phyloP scores from a whole-genome alignment of 2,888 invertebrate genomes.

The Dastarcus helophoroides region DNA sequence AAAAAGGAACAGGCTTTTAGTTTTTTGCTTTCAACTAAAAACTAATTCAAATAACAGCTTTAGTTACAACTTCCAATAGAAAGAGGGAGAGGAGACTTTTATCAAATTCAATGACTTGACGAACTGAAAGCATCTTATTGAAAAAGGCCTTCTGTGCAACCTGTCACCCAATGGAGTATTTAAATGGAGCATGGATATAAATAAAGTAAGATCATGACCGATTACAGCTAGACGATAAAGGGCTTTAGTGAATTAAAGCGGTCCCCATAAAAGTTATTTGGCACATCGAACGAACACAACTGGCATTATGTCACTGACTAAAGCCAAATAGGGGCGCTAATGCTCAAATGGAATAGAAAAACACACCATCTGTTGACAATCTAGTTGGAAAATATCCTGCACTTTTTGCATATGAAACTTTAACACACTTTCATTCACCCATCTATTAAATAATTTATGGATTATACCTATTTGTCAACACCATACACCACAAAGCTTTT shows the following conservation, averaged over 20 bases:
- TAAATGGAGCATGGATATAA: constrained; percentile 22
- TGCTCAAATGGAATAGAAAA: constrained; percentile 41
- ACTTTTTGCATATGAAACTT: constrained; percentile 29
- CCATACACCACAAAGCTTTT: too few species aligned
- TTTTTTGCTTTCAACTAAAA: too few species aligned
- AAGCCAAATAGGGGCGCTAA: constrained; percentile 31
- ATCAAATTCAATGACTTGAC: too few species aligned
- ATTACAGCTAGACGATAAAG: constrained; percentile 29
- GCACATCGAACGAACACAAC: constrained; percentile 19
- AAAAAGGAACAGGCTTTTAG: too few species aligned
- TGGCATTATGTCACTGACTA: constrained; percentile 24
- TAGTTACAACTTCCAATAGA: too few species aligned
- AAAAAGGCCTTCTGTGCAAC: too few species aligned
- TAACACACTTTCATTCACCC: constrained; percentile 26
- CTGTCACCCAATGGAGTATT: constrained; percentile 9
- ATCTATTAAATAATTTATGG: constrained; percentile 9
- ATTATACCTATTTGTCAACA: constrained; percentile 7
- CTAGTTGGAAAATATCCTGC: constrained; percentile 24
- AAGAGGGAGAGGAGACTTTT: too few species aligned
- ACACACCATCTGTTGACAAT: constrained; percentile 41
- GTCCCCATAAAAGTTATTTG: constrained; percentile 24
- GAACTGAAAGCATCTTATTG: too few species aligned
- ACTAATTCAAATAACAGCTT: too few species aligned
- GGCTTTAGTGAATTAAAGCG: constrained; percentile 30
- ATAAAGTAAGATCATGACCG: constrained; percentile 28